Percentiles rank a stretch among this genome's conserved stretches.
Conservation (phyloP, 2,888 invertebrate genomes). For the Neoscelio sp. region DNA sequence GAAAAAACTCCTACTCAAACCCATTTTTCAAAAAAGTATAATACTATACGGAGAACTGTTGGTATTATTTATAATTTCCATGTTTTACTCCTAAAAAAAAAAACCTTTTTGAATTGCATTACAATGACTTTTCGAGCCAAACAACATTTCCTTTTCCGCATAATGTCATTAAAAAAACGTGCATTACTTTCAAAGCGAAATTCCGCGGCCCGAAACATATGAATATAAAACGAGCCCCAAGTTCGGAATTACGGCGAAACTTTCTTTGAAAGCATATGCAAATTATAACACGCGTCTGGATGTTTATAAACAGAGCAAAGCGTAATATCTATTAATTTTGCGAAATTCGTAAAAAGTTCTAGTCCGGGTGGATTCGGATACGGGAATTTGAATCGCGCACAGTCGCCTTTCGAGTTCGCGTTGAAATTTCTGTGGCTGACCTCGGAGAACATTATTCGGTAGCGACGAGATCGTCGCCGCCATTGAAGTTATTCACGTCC, state of each 20-base stretch:
- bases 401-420: constrained; percentile 27
- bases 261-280: constrained; percentile 44
- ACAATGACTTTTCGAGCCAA: too few species aligned
- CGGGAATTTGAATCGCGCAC: constrained; percentile 40
- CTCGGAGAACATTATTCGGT: constrained; percentile 64
- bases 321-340: constrained; percentile 59
- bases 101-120: too few species aligned
- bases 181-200: constrained; percentile 6
- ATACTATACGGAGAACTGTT: too few species aligned
- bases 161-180: too few species aligned
- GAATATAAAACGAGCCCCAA: constrained; percentile 1
- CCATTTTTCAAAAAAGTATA: too few species aligned
- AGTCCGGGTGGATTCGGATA: constrained; percentile 14
- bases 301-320: constrained; percentile 46
- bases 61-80: too few species aligned
- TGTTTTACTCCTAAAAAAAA: too few species aligned
- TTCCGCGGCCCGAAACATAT: constrained; percentile 25
- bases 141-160: too few species aligned
- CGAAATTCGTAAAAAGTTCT: constrained; percentile 43
- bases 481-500: constrained; percentile 58
- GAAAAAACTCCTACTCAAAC: too few species aligned
- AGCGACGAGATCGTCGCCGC: constrained; percentile 55
- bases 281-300: constrained; percentile 38
- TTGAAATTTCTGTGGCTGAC: constrained; percentile 61
- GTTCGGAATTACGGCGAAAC: constrained; percentile 35